A percentile compares a stretch with the other conserved stretches of the same genome.
These are phyloP conservation scores for Pterostichus niger DNA, from an alignment of 2,888 invertebrate species.

Conservation along the genomic window DNA sequence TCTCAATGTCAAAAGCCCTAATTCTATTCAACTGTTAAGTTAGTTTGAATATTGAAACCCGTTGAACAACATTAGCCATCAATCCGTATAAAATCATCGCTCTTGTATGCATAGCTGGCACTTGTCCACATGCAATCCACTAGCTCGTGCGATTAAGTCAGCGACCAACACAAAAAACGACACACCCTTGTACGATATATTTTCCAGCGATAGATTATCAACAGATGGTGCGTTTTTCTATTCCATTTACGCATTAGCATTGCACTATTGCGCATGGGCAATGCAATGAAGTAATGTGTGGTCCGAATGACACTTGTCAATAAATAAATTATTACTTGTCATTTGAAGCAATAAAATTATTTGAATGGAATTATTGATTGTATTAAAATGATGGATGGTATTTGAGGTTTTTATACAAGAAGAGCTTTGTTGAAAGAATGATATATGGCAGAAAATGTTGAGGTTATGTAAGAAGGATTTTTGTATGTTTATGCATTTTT, in stretches of 20 bases:
- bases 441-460: neutral
- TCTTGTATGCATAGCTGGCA: slow-evolving; percentile 40
- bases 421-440: slow-evolving; percentile 8
- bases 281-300: slow-evolving; percentile 30
- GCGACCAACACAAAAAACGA: slow-evolving; percentile 71
- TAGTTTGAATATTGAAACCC: neutral
- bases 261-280: slow-evolving; percentile 20
- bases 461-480: neutral
- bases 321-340: slow-evolving; percentile 62
- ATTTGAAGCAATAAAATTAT: slow-evolving; percentile 50
- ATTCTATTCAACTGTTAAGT: slow-evolving; percentile 1
- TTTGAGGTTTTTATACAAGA: slow-evolving; percentile 18
- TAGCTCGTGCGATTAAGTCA: slow-evolving; percentile 32
- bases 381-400: slow-evolving; percentile 35
- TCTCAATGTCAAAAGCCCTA: too few species aligned
- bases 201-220: slow-evolving; percentile 75
- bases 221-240: slow-evolving; percentile 79
- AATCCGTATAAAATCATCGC: slow-evolving; percentile 18
- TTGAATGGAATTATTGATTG: slow-evolving; percentile 51
- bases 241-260: slow-evolving; percentile 78
- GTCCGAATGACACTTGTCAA: slow-evolving; percentile 55
- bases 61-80: neutral
- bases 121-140: slow-evolving; percentile 55
- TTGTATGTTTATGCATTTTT: neutral
- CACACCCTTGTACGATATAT: slow-evolving; percentile 62